Evolutionary conservation across 1,140 invertebrate species (phyloP), one percentile per base, ranked within the genome.

Genomic region (Aphaenogaster floridana): DNA sequence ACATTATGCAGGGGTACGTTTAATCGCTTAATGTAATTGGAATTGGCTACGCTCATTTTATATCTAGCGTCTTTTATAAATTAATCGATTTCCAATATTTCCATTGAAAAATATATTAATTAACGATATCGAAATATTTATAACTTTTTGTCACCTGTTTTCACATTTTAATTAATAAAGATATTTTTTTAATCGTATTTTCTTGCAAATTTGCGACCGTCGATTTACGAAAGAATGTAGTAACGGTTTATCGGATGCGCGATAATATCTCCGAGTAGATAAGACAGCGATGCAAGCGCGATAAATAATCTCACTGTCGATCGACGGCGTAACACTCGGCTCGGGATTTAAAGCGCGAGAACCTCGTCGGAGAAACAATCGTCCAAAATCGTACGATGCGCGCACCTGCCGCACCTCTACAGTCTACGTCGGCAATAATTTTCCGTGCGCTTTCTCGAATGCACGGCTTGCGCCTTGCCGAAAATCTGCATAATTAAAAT

Each of bases 401-500:
- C 52, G 28, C 77, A 86, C 52, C 64, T 86, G 64, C 52, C 52
- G 77, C 64, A 57, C 59, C 48, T 21, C 21, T 21, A 21, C 21
- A 21, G 21, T 36, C 39, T 21, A 28, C 54, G 42, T 8, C 39
- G 50, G 52, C 64, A 81, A 61, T 86, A 86, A 86, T 86, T 86
- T 86, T 69, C 64, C 64, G 13, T 8, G 52, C 13, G 28, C 36
- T 68, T 69, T 80, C 52, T 59, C 77, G 28, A 66, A 86, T 45
- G 57, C 21, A 36, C 36, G 61, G 48, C 28, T 57, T 48, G 69
- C 21, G 28, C 64, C 36, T 45, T 42, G 15, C 15, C 64, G n/a
- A 69, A 86, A 86, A 86, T 86, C 42, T 86, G 54, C 85, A 86
- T 81, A 86, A 86, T 86, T 86, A 86, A 86, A 86, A 42, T 21